Percentiles rank a stretch among this genome's conserved stretches.
Conservation (phyloP, 2,888 invertebrate genomes). For the Drosophila eohydei region DNA sequence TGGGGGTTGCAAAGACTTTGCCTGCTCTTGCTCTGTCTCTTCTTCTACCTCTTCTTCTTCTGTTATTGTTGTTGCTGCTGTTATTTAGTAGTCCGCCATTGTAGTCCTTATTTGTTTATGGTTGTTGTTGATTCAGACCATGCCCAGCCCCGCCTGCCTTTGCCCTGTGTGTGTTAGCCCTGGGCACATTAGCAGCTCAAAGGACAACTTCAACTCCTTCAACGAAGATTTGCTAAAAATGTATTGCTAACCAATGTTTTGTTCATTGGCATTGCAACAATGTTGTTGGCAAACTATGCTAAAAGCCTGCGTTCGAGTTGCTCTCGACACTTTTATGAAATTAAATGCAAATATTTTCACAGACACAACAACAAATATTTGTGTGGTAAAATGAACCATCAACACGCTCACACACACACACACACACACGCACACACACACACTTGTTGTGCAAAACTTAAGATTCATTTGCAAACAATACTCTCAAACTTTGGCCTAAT, state of each 20-base stretch:
- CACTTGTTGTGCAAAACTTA: conserved; percentile 28
- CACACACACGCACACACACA: conserved; percentile 14
- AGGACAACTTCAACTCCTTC: conserved; percentile 26
- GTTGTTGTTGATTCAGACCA: conserved; percentile 65
- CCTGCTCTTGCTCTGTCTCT: conserved; percentile 6
- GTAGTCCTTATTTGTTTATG: conserved; percentile 64
- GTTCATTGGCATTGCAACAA: conserved; percentile 7
- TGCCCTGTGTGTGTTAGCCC: conserved; percentile 62
- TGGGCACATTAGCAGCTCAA: conserved; percentile 61
- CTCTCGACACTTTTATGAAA: conserved; percentile 58
- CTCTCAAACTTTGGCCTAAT: conserved; percentile 32
- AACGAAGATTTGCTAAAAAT: conserved; percentile 11
- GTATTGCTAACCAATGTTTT: conserved; percentile 33
- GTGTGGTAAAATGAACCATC: conserved; percentile 57
- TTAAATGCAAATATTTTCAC: conserved; percentile 68
- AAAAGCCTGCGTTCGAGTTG: background rate
- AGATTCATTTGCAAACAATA: conserved; percentile 62
- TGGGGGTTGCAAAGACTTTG: conserved; percentile 17
- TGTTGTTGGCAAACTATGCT: conserved; percentile 10
- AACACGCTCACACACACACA: conserved; percentile 14
- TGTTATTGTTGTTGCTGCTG: conserved; percentile 41
- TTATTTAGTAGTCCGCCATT: conserved; percentile 62
- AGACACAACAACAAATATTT: conserved; percentile 65
- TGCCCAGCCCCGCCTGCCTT: conserved; percentile 15
- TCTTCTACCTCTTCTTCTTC: conserved; percentile 29